These are phyloP conservation scores for Tychaedon coryphoeus DNA, from an alignment of 2,113 vertebrate species.

Conservation along the genomic window DNA sequence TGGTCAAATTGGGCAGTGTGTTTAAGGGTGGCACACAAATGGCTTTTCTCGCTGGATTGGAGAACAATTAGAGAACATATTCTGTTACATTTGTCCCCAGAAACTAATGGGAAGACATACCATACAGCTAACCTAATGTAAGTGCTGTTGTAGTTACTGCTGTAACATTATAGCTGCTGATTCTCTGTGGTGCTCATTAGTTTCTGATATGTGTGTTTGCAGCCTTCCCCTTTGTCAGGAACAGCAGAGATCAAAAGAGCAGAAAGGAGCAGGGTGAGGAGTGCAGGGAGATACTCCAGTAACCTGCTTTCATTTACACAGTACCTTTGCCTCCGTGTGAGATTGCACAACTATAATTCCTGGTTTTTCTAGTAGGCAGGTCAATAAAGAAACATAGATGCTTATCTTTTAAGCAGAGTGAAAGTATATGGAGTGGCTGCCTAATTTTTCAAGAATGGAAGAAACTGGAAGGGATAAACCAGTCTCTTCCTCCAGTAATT, in stretches of 20 bases:
- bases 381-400: not conserved
- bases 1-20: not conserved
- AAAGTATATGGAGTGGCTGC: constrained; percentile 37
- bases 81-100: not conserved
- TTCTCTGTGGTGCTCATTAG: not conserved
- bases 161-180: not conserved
- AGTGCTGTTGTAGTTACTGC: not conserved
- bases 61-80: not conserved
- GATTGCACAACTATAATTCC: constrained; percentile 44
- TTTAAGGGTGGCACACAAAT: not conserved
- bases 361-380: not conserved
- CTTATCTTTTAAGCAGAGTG: constrained; percentile 41
- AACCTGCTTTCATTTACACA: constrained; percentile 6
- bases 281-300: not conserved
- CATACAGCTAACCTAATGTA: not conserved
- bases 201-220: not conserved
- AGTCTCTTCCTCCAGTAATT: constrained; percentile 29
- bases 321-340: constrained; percentile 34
- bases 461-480: not conserved
- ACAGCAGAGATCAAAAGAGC: not conserved
- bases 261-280: not conserved
- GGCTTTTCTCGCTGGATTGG: not conserved
- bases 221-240: constrained; percentile 14
- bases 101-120: not conserved
- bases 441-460: constrained; percentile 46